Evolutionary conservation across 1,140 invertebrate species (phyloP), one percentile per base, ranked within the genome.

Genomic region (Polypedilum pembai): DNA sequence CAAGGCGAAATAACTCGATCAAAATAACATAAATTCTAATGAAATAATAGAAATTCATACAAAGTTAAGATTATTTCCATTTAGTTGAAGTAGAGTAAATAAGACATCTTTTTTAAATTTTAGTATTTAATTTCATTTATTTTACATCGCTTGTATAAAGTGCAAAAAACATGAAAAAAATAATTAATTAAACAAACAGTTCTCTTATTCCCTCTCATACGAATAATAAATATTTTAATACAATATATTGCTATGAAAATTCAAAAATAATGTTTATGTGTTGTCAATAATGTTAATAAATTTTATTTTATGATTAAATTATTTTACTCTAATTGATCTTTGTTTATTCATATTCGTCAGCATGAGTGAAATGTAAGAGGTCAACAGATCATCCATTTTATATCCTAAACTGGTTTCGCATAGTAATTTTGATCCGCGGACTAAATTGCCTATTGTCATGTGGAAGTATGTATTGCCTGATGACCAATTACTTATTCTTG

Each of bases 381-480:
- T 99, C 74, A 99, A 86, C 56, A 99, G 87, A 84, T 99, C 98
- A 83, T 99, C 98, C 96, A 99, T 99, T 87, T 99, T 99, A 84
- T 99, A 99, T 20, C 97, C 97, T 78, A 99, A 86, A 0, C 96
- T 95, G n/a, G 98, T 99, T 85, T 99, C 98, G 82, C 98, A 98
- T 0, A 99, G 86, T 7, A 99, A 84, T 82, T 99, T 98, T 24
- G 95, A 98, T 72, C 96, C 96, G 56, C 95, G 87, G 1, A 98
- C 94, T 76, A 98, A 85, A 83, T 98, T 98, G 7, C 95, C 96
- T 79, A 99, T 98, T 5, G 98, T 99, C 96, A 99, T 99, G 82
- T 99, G 97, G 87, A 99, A 99, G 80, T 99, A 99, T 0, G 95
- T 99, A 82, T 98, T 95, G 74, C 98, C 98, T 17, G 96, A 98